These are phyloP conservation scores for Scaeva pyrastri DNA, from an alignment of 2,888 invertebrate genomes.

Conservation along the genomic window DNA sequence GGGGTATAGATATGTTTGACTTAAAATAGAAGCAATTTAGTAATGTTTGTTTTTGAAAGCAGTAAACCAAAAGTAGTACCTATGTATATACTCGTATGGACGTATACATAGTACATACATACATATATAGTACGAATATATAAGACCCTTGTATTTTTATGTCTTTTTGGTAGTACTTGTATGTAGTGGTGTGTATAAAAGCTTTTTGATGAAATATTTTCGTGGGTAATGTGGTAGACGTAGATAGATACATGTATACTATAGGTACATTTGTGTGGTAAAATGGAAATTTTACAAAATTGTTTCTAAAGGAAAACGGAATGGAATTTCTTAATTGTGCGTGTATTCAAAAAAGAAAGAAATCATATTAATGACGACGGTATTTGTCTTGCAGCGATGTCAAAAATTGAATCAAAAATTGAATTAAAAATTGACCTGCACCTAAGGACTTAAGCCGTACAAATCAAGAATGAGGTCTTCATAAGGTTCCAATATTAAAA, in stretches of 20 bases:
- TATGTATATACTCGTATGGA: no score
- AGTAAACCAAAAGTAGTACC: constrained; percentile 7
- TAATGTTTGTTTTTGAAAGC: constrained; percentile 28
- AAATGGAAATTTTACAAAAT: constrained; percentile 22
- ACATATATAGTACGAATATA: not conserved
- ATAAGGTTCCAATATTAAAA: no score
- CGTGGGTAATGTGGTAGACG: constrained; percentile 58
- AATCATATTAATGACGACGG: no score
- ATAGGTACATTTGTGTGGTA: constrained; percentile 4
- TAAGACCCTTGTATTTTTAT: not conserved
- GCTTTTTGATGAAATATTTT: constrained; percentile 66
- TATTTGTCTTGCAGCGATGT: no score
- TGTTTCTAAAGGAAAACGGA: not conserved
- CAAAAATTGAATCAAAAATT: no score
- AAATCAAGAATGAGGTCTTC: no score
- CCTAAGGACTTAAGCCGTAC: no score
- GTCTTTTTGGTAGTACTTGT: not conserved
- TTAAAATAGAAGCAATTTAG: constrained; percentile 46
- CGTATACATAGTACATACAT: no score
- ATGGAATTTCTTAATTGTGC: constrained; percentile 24
- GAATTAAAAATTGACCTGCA: no score
- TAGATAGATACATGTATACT: no score
- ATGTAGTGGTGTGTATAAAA: constrained; percentile 32
- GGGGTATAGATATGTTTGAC: not conserved
- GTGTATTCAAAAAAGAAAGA: not conserved